Evolutionary conservation across 2,113 vertebrate genomes (phyloP), one percentile per base, ranked within the genome.

Genomic region (Furnarius figulus): DNA sequence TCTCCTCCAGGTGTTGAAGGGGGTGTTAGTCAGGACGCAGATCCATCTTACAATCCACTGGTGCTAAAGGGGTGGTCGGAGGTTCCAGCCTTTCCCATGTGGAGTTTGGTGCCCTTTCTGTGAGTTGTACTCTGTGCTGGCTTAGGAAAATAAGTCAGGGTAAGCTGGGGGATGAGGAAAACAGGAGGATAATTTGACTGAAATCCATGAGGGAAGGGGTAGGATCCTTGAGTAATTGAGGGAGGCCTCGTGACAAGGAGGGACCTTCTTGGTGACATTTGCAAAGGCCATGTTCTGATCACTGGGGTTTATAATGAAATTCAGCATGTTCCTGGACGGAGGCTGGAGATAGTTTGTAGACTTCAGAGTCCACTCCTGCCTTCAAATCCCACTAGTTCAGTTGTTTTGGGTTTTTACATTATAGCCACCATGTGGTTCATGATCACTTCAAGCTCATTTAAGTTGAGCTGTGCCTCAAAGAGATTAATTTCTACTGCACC

Each of bases 31-130:
- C 21, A 76, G 63, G 44, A 8, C 20, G 25, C 22, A n/a, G 55
- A 12, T 76, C 72, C 49, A 6, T 0, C 1, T 35, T 46, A 12
- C 39, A 14, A 2, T 33, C 23, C 8, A 0, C 42, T 46, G 35
- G 6, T 78, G 47, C 13, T 40, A 8, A 33, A n/a, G 50, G 28
- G 20, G 33, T 5, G 35, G 35, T 37, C n/a, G 73, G 85, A 79
- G 46, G 8, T 56, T 27, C 66, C 78, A 76, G 78, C 66, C 77
- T 53, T 53, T 44, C 47, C 74, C 35, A 2, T 2, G 27, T 31
- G 40, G 22, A 6, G 8, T n/a, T 81, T 10, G 22, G 49, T 65
- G 80, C n/a, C 80, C 24, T 72, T 90, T 44, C 53, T 19, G 23
- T 8, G 31, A 40, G 8, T 10, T 76, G 21, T 20, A 3, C 24